A percentile compares a stretch with the other conserved stretches of the same genome.
phyloP scores from a whole-genome alignment of 2,888 invertebrate genomes.

The Macroteleia sp. region DNA sequence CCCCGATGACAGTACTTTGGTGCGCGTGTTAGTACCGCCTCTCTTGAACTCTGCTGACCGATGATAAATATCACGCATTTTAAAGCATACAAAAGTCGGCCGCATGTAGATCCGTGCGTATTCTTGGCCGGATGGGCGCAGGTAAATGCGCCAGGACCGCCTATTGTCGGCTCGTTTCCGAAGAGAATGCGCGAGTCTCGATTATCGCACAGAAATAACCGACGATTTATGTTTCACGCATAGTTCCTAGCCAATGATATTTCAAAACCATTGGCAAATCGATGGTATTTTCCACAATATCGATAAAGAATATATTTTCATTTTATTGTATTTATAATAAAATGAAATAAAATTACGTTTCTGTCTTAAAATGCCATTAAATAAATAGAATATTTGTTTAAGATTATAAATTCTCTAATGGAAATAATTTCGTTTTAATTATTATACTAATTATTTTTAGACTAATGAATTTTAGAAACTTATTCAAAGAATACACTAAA shows the following conservation, averaged over 20 bases:
- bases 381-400: too few species aligned
- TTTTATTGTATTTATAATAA: too few species aligned
- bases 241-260: constrained; percentile 14
- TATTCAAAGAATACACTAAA: too few species aligned
- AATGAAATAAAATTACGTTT: too few species aligned
- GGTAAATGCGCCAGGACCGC: constrained; percentile 26
- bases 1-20: constrained; percentile 18
- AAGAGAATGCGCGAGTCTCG: constrained; percentile 26
- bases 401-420: too few species aligned
- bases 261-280: background rate
- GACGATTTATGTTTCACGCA: constrained; percentile 37
- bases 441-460: too few species aligned
- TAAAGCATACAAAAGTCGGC: constrained; percentile 49
- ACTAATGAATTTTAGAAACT: too few species aligned
- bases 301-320: too few species aligned
- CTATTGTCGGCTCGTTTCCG: constrained; percentile 36
- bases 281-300: background rate
- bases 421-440: too few species aligned
- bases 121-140: constrained; percentile 22
- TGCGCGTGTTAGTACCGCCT: constrained; percentile 37
- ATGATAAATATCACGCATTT: constrained; percentile 52
- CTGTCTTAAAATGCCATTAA: too few species aligned
- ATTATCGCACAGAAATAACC: constrained; percentile 39
- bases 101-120: constrained; percentile 13
- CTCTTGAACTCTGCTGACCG: constrained; percentile 30